Base-by-base conservation (phyloP, 2,113 vertebrate genomes). In the Triplophysa dalaica region DNA sequence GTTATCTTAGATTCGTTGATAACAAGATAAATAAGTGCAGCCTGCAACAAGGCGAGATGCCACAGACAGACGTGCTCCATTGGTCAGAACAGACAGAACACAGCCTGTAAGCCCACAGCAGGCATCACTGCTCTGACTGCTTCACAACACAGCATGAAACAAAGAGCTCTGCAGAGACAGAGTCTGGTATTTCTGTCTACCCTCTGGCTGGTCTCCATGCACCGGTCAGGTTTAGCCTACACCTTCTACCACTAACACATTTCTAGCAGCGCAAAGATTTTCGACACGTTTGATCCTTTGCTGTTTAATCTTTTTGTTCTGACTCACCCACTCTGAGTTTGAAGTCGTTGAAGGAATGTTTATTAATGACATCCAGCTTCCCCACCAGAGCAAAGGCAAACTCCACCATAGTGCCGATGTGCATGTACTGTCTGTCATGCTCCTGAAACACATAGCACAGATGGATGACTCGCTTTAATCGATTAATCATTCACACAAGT, bases 321-420 rank as follows among this genome's bases (percentile, higher is more conserved):
- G 48, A 95, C 96, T 54, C 92, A 99, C 97, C 97, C 56, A 98
- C 95, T 91, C 97, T 87, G 77, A 99, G 93, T 86, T 95, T 98
- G 93, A 99, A 99, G 90, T 99, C 96, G 22, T 99, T 99, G 90
- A 99, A 99, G 56, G 97, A 99, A 89, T 99, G 97, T 84, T 95
- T 98, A 90, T 99, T 99, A 86, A 99, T 98, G 76, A 98, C 95
- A 10, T 98, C 97, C 88, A 99, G 91, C 81, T 99, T 99, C 1
- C 93, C 96, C 83, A 98, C 95, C 87, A 99, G 92, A 10, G 97
- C 97, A 70, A 98, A 98, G 0, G 96, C 97, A 0, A 99, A 99
- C 90, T 99, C 97, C 79, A 99, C 92, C 97, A 99, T 98, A 75
- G 95, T 98, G 75, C 97, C 97, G 26, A 99, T 95, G 85, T 99